Evolutionary conservation across 1,140 invertebrate genomes (phyloP), one percentile per base, ranked within the genome.

Genomic region (Aricia agestis): DNA sequence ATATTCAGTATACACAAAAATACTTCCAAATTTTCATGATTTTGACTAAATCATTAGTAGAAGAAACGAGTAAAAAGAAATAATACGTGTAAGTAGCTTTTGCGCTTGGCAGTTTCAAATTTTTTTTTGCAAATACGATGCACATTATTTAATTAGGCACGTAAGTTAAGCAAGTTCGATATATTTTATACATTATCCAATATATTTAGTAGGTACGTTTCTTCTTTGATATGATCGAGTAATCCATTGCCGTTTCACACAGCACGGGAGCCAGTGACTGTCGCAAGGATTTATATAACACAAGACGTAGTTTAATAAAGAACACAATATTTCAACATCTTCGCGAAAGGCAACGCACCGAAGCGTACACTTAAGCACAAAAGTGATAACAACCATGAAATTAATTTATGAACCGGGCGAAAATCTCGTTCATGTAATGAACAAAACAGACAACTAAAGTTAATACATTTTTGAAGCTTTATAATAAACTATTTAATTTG

Each of bases 281-380:
- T 52, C 4, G 6, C 11, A 52, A 15, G 45, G 13, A 52, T 63
- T 63, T 63, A 63, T 63, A 11, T 7, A 18, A 63, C 59, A 63
- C 7, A 63, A 19, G 58, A 2, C 10, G 59, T 63, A 63, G 18
- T 63, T 19, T 63, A 63, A 63, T 63, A 63, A 63, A 18, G 59
- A 63, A 6, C 3, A 31, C 59, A 63, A 63, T 63, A 63, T 63
- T 19, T 63, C 59, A 63, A 63, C 59, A 25, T 63, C 59, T 63
- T 25, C 17, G 19, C 59, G 10, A 19, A 63, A 19, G 59, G 58
- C n/a, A 17, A 63, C 59, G 17, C 59, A 63, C 59, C 18, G 18
- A 25, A 63, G 18, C 18, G 59, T 63, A 63, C 59, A 25, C 7
- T 63, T 25, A 9, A 63, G 18, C 18, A 25, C 59, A 19, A 18